phyloP scores from a whole-genome alignment of 2,113 vertebrate species.

The Phyllostomus hastatus region DNA sequence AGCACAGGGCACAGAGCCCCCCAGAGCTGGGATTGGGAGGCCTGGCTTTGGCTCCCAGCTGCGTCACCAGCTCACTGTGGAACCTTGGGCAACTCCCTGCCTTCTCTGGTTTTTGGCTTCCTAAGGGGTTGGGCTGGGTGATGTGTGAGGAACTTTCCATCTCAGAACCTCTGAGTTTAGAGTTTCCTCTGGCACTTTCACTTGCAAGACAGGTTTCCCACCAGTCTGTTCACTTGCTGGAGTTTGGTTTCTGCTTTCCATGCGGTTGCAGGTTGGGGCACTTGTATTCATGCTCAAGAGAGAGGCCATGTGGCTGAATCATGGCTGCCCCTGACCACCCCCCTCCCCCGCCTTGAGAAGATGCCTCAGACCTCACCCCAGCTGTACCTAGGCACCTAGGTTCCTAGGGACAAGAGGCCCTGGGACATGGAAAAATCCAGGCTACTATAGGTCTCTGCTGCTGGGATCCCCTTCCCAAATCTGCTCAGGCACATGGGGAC shows the following conservation, averaged over 20 bases:
- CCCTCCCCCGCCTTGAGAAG: background rate
- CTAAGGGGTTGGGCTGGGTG: background rate
- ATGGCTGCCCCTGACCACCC: background rate
- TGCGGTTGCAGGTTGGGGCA: background rate
- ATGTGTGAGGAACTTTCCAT: background rate
- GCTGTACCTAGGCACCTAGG: background rate
- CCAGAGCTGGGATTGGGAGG: background rate
- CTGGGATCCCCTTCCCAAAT: background rate
- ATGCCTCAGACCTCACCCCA: background rate
- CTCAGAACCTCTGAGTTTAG: background rate
- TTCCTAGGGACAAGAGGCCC: background rate
- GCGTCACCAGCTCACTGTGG: background rate
- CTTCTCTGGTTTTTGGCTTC: background rate
- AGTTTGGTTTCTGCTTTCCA: conserved; percentile 3
- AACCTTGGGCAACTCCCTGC: background rate
- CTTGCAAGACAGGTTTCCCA: background rate
- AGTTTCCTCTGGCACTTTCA: background rate
- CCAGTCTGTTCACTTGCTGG: background rate
- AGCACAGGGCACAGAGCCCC: background rate
- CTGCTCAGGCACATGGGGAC: background rate
- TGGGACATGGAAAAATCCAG: background rate
- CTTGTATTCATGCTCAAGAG: background rate
- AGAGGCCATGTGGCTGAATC: background rate
- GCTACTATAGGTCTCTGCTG: background rate
- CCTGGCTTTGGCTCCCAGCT: background rate